phyloP scores from a whole-genome alignment of 1,140 invertebrate species.

The Papilio dardanus region DNA sequence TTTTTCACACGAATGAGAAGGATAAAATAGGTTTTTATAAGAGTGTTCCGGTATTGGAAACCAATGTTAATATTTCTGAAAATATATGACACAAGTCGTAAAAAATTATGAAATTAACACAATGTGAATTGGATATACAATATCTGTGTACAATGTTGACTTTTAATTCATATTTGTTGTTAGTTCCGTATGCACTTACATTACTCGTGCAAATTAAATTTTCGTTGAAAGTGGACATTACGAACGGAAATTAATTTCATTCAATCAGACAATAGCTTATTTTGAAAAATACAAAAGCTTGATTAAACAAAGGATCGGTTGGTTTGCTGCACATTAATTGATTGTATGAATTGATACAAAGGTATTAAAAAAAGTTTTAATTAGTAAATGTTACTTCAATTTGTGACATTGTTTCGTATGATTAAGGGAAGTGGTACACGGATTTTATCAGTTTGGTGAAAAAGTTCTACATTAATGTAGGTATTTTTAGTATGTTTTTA shows the following conservation, averaged over 20 bases:
- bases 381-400: background rate
- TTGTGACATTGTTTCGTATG: background rate
- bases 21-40: no score
- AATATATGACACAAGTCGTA: background rate
- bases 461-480: background rate
- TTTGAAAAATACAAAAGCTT: conserved; percentile 42
- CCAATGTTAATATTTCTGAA: no score
- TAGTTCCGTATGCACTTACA: conserved; percentile 27
- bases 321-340: conserved; percentile 16
- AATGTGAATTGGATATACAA: background rate
- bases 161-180: conserved; percentile 22
- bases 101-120: background rate
- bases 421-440: background rate
- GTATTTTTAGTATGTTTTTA: background rate
- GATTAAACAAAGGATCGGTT: conserved; percentile 40
- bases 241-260: conserved; percentile 58
- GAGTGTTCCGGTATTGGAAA: no score
- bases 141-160: background rate
- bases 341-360: conserved; percentile 9
- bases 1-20: no score
- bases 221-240: conserved; percentile 41
- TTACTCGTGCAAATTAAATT: conserved; percentile 50
- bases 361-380: conserved; percentile 5
- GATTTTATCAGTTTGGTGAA: no score
- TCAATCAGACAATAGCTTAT: conserved; percentile 54